Evolutionary conservation across 2,113 vertebrate genomes (phyloP), one percentile per base, ranked within the genome.

Genomic region (Proterorhinus semilunaris): DNA sequence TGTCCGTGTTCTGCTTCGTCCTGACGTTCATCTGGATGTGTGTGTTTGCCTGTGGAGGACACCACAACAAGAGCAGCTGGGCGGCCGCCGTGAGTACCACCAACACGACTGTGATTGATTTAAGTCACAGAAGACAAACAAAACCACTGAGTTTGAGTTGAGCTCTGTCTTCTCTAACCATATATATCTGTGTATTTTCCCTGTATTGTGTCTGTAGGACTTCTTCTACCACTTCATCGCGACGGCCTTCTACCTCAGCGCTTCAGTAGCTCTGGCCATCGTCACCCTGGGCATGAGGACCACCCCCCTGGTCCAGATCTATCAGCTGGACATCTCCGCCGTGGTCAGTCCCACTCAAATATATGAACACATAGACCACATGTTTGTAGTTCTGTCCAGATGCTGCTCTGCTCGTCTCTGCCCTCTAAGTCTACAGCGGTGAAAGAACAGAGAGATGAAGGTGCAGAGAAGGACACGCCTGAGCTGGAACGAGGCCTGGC

Each of bases 191-290:
- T 15, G 46, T 47, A 10, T 47, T 7, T 7, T 47, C 4, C 7
- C 46, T 47, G 46, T 81, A 64, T 48, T 5, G 0, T 48, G 17
- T 21, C 16, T 10, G 17, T 73, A 95, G 94, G 94, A 95, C 82
- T 83, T 77, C 59, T 44, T 76, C 51, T 95, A 87, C 77, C 94
- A 96, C 0, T 73, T 2, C 7, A 69, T 83, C 12, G 94, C 95
- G 0, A 84, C 93, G 21, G 71, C 95, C 58, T 91, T 96, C 83
- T 96, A 96, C 83, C 90, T 96, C 74, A 95, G 95, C 2, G 92
- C 93, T 0, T 87, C 94, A 0, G 93, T 95, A 58, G 8, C 89
- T n/a, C 79, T 94, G 82, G 94, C 94, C 62, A 66, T 0, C 6
- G 0, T 63, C 75, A 94, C 89, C 0, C 10, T 64, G 2, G n/a